Conservation (phyloP, 1,140 invertebrate genomes). For the Anagrus nilaparvatae region DNA sequence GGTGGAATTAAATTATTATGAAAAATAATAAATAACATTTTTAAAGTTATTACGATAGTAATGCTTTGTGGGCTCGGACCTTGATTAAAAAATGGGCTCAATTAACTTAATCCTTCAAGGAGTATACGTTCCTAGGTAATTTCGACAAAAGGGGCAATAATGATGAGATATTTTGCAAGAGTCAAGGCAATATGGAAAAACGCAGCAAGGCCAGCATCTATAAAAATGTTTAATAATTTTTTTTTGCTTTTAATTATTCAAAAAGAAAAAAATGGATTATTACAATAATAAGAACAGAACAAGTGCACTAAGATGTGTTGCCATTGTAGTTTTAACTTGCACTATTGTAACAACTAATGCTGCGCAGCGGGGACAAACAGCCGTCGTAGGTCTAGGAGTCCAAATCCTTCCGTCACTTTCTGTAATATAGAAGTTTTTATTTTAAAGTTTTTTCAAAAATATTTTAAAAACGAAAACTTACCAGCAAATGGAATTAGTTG, state of each 20-base stretch:
- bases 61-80: no score
- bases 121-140: constrained; percentile 40
- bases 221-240: constrained; percentile 12
- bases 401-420: constrained; percentile 15
- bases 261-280: constrained; percentile 9
- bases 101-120: no score
- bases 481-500: constrained; percentile 12
- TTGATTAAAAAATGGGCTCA: no score
- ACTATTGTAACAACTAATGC: constrained; percentile 28
- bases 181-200: constrained; percentile 46
- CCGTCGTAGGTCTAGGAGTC: constrained; percentile 27
- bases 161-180: constrained; percentile 46
- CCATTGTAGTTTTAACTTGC: constrained; percentile 23
- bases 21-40: no score
- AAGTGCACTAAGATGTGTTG: constrained; percentile 30
- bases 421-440: not conserved
- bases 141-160: constrained; percentile 44
- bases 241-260: not conserved
- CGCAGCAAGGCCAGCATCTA: constrained; percentile 46
- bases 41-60: no score
- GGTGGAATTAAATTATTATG: no score
- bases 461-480: not conserved
- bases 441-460: not conserved
- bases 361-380: constrained; percentile 33
- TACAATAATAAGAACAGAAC: constrained; percentile 18